A percentile compares a stretch with the other conserved stretches of the same genome.
Conservation (phyloP, 37 sponge, comb jelly and placozoan species). For the Oopsacas minuta region DNA sequence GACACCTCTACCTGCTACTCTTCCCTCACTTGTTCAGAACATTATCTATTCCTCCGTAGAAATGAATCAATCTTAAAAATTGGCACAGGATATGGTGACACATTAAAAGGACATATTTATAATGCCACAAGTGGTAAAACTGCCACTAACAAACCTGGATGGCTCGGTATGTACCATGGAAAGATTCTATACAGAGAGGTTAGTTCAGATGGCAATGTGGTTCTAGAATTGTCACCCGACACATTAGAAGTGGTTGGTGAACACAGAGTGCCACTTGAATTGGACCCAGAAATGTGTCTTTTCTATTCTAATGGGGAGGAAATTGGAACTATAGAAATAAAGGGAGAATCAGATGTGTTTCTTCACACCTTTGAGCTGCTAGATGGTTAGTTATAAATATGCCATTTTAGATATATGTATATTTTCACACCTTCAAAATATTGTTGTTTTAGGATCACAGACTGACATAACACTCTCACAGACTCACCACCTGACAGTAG, state of each 20-base stretch:
- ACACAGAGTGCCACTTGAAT: background rate
- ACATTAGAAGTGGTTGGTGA: background rate
- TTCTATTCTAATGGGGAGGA: background rate
- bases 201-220: background rate
- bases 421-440: no score
- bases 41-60: background rate
- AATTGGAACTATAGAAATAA: background rate
- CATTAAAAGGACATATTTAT: constrained; percentile 3
- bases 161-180: background rate
- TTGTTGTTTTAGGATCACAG: background rate
- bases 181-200: background rate
- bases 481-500: background rate
- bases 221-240: background rate
- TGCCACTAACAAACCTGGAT: background rate
- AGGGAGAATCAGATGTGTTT: background rate
- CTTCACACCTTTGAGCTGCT: background rate
- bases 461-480: background rate
- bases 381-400: background rate
- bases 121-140: background rate
- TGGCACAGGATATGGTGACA: background rate
- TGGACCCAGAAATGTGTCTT: background rate
- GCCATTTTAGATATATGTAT: no score
- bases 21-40: background rate
- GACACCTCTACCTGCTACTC: background rate
- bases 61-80: background rate